Evolutionary conservation across 2,113 vertebrate genomes (phyloP).

Genomic region (Plectropomus leopardus): DNA sequence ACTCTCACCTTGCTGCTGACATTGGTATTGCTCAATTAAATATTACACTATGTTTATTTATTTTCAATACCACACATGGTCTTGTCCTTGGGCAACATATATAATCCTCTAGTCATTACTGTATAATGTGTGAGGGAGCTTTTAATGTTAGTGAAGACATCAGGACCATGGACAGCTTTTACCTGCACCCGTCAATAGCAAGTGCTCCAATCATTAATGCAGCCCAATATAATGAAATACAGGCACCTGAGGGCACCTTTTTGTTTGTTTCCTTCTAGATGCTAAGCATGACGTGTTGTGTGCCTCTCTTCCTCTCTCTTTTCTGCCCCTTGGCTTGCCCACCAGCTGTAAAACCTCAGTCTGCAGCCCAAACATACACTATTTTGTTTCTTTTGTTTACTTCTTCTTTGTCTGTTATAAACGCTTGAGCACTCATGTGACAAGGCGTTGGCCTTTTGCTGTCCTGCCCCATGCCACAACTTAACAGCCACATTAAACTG

Average conservation of each 20-base stretch:
- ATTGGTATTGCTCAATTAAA: slow-evolving; percentile 9
- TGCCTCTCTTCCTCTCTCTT: neutral
- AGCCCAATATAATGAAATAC: neutral
- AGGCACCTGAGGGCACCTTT: neutral
- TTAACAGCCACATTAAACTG: neutral
- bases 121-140: neutral
- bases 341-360: neutral
- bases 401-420: slow-evolving; percentile 4
- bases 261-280: neutral
- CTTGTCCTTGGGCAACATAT: neutral
- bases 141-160: neutral
- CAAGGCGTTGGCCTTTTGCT: neutral
- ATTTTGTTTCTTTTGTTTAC: neutral
- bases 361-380: neutral
- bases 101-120: neutral
- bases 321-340: slow-evolving; percentile 16
- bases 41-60: neutral
- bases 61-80: neutral
- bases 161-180: slow-evolving; percentile 2
- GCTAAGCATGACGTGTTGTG: slow-evolving; percentile 8
- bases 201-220: neutral
- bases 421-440: neutral
- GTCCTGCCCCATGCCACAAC: neutral
- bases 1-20: neutral
- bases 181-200: neutral